A percentile compares a stretch with the other conserved stretches of the same genome.
phyloP scores from a whole-genome alignment of 2,113 vertebrate genomes.

The Crotalus viridis region DNA sequence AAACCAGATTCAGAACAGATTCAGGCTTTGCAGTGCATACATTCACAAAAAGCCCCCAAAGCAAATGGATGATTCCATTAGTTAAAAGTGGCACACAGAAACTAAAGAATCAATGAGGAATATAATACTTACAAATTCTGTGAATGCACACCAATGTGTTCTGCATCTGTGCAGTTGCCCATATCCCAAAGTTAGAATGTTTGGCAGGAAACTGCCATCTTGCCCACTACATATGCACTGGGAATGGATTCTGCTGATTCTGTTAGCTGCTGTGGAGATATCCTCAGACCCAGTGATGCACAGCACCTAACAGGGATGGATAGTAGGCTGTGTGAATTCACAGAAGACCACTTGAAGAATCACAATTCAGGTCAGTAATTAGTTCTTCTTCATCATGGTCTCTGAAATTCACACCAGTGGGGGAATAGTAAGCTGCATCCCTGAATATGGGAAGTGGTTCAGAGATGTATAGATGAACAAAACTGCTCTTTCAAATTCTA shows the following conservation, averaged over 20 bases:
- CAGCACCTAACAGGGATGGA: background rate
- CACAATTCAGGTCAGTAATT: background rate
- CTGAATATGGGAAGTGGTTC: background rate
- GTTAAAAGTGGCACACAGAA: conserved; percentile 15
- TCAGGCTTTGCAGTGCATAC: conserved; percentile 45
- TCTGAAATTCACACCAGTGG: background rate
- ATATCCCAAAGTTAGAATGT: background rate
- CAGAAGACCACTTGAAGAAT: background rate
- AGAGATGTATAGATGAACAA: background rate
- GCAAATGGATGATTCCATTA: conserved; percentile 44
- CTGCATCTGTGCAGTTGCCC: background rate
- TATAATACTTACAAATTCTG: background rate
- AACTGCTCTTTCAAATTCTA: background rate
- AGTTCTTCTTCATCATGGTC: background rate
- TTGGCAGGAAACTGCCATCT: background rate
- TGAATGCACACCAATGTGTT: background rate
- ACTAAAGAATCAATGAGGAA: background rate
- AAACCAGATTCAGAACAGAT: background rate
- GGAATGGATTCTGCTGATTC: background rate
- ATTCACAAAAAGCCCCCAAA: conserved; percentile 14
- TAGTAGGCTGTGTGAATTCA: background rate
- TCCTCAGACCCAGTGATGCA: background rate
- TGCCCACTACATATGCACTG: background rate
- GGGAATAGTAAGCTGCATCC: background rate
- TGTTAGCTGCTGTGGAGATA: background rate